Evolutionary conservation across 2,797 vertebrate species (phyloP).

Genomic region (Synaphobranchus kaupii): DNA sequence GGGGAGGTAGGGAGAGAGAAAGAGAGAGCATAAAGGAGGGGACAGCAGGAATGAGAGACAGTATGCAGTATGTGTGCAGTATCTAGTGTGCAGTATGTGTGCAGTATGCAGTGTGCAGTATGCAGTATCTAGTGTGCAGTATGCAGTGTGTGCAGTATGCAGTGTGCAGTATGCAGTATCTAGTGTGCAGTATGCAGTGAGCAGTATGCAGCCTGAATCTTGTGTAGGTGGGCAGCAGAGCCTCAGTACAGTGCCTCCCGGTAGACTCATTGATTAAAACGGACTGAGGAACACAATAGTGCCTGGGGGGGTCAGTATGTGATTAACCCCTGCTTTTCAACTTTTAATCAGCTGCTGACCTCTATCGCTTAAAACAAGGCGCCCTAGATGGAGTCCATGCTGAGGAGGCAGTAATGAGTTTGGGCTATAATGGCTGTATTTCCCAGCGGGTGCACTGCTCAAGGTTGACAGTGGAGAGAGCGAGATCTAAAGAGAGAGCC

Average conservation of each 20-base stretch:
- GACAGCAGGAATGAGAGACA: neutral
- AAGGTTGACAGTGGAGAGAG: constrained; percentile 20
- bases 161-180: neutral
- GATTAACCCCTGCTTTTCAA: constrained; percentile 71
- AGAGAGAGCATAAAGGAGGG: neutral
- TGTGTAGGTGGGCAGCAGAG: neutral
- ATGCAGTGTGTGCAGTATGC: neutral
- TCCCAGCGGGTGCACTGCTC: constrained; percentile 17
- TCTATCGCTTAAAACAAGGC: constrained; percentile 27
- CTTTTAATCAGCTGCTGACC: constrained; percentile 36
- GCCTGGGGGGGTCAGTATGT: constrained; percentile 61
- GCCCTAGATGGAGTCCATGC: constrained; percentile 33
- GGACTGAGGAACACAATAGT: constrained; percentile 61
- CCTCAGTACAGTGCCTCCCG: constrained; percentile 20
- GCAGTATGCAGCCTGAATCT: neutral
- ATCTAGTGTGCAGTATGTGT: too few species aligned
- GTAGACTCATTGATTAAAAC: constrained; percentile 70
- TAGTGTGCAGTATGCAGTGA: neutral
- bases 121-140: neutral
- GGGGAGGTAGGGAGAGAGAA: too few species aligned
- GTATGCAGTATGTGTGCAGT: neutral
- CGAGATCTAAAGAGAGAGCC: neutral
- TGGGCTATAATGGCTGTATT: constrained; percentile 23
- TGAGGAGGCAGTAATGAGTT: constrained; percentile 50
- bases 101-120: neutral